phyloP scores from a whole-genome alignment of 1,140 invertebrate species.

The Sesamia nonagrioides region DNA sequence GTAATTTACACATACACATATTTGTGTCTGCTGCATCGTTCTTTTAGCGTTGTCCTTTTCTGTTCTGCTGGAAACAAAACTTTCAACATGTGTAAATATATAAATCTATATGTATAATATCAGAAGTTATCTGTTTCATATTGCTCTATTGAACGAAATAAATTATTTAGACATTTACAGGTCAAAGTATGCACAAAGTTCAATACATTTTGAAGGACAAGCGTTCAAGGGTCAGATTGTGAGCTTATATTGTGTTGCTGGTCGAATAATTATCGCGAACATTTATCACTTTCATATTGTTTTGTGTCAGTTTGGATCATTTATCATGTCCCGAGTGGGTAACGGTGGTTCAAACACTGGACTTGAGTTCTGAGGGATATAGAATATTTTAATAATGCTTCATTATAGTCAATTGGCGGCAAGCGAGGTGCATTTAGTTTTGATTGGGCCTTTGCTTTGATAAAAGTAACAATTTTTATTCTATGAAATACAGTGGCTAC shows the following conservation, averaged over 20 bases:
- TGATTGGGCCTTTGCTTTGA: neutral
- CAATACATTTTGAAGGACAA: constrained; percentile 35
- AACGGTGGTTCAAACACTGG: constrained; percentile 46
- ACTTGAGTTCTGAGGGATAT: constrained; percentile 15
- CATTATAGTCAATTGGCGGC: constrained; percentile 9
- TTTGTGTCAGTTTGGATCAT: constrained; percentile 58
- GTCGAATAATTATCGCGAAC: constrained; percentile 56
- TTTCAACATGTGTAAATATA: too few relatives aligned
- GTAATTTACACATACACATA: too few relatives aligned
- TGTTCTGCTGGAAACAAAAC: too few relatives aligned
- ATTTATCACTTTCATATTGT: constrained; percentile 62
- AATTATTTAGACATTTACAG: neutral
- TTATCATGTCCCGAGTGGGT: constrained; percentile 57
- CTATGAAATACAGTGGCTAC: neutral
- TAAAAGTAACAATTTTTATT: neutral
- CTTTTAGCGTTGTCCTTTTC: too few relatives aligned
- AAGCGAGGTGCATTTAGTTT: neutral
- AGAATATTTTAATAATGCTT: constrained; percentile 43
- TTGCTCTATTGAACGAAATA: neutral
- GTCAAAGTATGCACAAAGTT: constrained; percentile 25
- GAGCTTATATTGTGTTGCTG: constrained; percentile 39
- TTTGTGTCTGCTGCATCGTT: too few relatives aligned
- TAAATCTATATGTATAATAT: too few relatives aligned
- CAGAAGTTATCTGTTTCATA: neutral
- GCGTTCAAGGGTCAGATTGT: constrained; percentile 23